Evolutionary conservation across 1,140 invertebrate genomes (phyloP).

Genomic region (Achroia grisella): DNA sequence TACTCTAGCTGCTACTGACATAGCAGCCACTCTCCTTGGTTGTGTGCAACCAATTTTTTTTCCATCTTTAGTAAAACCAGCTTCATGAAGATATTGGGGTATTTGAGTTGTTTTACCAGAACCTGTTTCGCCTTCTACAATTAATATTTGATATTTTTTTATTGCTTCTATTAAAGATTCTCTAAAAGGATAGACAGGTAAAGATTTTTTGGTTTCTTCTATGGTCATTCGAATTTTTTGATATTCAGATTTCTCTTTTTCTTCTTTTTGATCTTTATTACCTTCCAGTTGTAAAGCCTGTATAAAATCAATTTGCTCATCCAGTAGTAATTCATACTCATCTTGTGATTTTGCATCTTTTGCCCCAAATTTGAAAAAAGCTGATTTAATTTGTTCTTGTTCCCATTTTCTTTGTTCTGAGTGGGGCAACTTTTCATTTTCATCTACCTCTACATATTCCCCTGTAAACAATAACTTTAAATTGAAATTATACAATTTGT

Average conservation of each 20-base stretch:
- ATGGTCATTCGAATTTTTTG: constrained; percentile 89
- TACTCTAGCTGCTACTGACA: constrained; percentile 99
- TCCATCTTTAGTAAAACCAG: constrained; percentile 87
- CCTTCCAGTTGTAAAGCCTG: constrained; percentile 94
- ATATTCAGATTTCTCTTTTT: constrained; percentile 77
- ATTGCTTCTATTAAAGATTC: constrained; percentile 93
- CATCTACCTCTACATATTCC: constrained; percentile 92
- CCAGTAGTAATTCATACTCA: constrained; percentile 94
- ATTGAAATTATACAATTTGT: too few relatives aligned
- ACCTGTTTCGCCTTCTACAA: constrained; percentile 98
- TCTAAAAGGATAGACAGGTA: constrained; percentile 96
- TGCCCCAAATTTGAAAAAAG: constrained; percentile 94
- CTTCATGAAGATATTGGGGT: constrained; percentile 96
- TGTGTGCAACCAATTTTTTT: constrained; percentile 97
- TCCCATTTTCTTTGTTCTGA: constrained; percentile 99
- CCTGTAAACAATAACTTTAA: constrained; percentile 51
- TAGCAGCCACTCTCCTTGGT: constrained; percentile 97
- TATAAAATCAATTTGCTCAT: constrained; percentile 98
- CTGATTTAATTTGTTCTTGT: constrained; percentile 96
- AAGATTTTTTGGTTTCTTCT: constrained; percentile 92
- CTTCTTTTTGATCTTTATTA: constrained; percentile 77
- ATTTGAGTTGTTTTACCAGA: constrained; percentile 99
- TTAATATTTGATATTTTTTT: constrained; percentile 91
- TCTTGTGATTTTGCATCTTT: constrained; percentile 85
- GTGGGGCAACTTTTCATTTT: constrained; percentile 87